Base-by-base conservation (phyloP, 2,113 vertebrate species). In the Myrmecophaga tridactyla region DNA sequence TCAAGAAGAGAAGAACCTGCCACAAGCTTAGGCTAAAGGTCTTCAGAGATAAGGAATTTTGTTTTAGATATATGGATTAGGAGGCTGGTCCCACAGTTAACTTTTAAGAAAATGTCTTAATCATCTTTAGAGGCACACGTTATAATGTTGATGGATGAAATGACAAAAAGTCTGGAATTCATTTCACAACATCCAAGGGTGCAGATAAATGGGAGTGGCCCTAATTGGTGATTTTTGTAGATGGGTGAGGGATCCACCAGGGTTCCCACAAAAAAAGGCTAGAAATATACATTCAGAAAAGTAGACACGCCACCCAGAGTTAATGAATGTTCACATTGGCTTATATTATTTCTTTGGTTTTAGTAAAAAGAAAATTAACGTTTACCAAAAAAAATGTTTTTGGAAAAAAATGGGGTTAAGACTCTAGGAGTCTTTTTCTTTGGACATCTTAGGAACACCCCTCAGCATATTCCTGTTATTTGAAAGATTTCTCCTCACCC, bases 391-490 rank as follows among this genome's bases (percentile, higher is more conserved):
- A 27, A 25, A 27, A 34, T 6, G 21, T 36, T 73, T 80, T 12
- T 25, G 15, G 48, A 41, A 46, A 34, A 51, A 63, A 73, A 41
- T 0, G n/a, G 12, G 8, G n/a, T 2, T 20, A 17, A 17, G 20
- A 4, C 11, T 4, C 29, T 12, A 0, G 3, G 4, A 46, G 4
- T 1, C 3, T 12, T 1, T 14, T 31, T 17, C 23, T 27, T 18
- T 0, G 0, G 63, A 2, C 0, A 0, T 6, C 1, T 15, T 23
- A 1, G 0, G 58, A 36, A 0, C 31, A 23, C 53, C 11, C 15
- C 4, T 3, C 5, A 20, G 31, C 18, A 53, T n/a, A 9, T 31
- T 10, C 63, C 10, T 39, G 17, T 41, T 12, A 25, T 25, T 1
- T 0, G 1, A 1, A 12, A 7, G 1, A 23, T 3, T 23, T 17